phyloP scores from a whole-genome alignment of 2,797 vertebrate genomes.

The Tangara arthus region DNA sequence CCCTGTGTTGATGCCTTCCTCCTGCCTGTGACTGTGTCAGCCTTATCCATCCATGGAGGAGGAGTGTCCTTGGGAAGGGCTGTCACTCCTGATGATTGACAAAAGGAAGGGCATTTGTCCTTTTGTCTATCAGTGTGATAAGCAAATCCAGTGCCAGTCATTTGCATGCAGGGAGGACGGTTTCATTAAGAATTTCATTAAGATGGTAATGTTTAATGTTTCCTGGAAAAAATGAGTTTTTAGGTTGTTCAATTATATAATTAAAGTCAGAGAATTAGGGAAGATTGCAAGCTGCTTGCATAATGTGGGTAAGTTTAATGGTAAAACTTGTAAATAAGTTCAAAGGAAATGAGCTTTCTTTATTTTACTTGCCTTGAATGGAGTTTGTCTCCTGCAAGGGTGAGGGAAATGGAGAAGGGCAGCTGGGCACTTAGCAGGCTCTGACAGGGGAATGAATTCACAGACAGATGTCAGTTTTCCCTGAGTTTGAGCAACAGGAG shows the following conservation, averaged over 20 bases:
- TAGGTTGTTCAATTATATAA: slow-evolving; percentile 81
- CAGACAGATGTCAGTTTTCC: background rate
- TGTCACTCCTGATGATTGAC: slow-evolving; percentile 56
- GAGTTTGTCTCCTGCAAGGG: background rate
- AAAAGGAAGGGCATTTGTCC: slow-evolving; percentile 60
- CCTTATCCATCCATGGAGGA: background rate
- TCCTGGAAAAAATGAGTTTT: slow-evolving; percentile 83
- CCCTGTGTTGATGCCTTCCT: background rate
- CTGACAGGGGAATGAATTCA: background rate
- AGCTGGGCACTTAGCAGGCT: background rate
- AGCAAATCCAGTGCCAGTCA: slow-evolving; percentile 70
- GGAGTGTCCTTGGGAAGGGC: background rate
- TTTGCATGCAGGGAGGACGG: slow-evolving; percentile 78
- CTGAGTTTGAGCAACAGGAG: background rate
- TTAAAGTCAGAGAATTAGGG: slow-evolving; percentile 81
- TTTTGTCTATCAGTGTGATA: slow-evolving; percentile 62
- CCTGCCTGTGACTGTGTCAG: background rate
- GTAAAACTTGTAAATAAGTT: slow-evolving; percentile 80
- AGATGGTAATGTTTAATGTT: slow-evolving; percentile 85
- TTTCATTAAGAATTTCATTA: slow-evolving; percentile 88
- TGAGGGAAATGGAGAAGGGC: background rate
- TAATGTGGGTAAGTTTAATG: slow-evolving; percentile 77
- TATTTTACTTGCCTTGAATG: slow-evolving; percentile 20
- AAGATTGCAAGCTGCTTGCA: slow-evolving; percentile 79
- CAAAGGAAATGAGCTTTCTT: slow-evolving; percentile 59